A percentile compares a stretch with the other conserved stretches of the same genome.
Evolutionary conservation across 2,797 vertebrate genomes (phyloP).

Genomic region (Xiphophorus birchmanni): DNA sequence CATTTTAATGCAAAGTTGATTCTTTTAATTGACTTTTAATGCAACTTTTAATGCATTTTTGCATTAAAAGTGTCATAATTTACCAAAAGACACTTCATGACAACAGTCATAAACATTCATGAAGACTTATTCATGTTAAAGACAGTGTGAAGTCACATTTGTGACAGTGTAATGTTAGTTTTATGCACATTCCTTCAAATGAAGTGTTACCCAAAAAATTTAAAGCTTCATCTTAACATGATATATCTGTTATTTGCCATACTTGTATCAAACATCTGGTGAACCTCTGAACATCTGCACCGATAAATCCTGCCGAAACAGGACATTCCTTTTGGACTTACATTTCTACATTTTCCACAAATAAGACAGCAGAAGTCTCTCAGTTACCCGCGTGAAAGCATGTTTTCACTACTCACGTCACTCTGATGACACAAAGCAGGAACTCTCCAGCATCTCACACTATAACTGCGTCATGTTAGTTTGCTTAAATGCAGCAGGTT

Average conservation of each 20-base stretch:
- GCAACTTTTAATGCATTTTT: too few relatives aligned
- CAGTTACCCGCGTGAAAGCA: not conserved
- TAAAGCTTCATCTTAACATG: not conserved
- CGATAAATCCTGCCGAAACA: not conserved
- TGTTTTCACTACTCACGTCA: not conserved
- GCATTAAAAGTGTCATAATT: too few relatives aligned
- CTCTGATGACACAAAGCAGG: not conserved
- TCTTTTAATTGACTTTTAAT: too few relatives aligned
- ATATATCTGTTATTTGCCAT: not conserved
- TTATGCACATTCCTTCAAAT: too few relatives aligned
- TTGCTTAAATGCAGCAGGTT: conserved; percentile 35
- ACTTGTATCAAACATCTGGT: not conserved
- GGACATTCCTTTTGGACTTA: not conserved
- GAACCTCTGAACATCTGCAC: not conserved
- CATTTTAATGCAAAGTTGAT: too few relatives aligned
- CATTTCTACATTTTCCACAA: not conserved
- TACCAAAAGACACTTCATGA: too few relatives aligned
- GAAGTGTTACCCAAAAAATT: not conserved
- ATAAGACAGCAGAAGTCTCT: not conserved
- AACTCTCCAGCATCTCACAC: conserved; percentile 3
- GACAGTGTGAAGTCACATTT: too few relatives aligned
- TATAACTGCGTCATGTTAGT: conserved; percentile 12
- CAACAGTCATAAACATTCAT: too few relatives aligned
- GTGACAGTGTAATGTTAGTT: too few relatives aligned
- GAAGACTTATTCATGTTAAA: too few relatives aligned